Percentiles rank a stretch among this genome's conserved stretches.
Evolutionary conservation across 2,113 vertebrate genomes (phyloP).

Genomic region (Scartelaos histophorus): DNA sequence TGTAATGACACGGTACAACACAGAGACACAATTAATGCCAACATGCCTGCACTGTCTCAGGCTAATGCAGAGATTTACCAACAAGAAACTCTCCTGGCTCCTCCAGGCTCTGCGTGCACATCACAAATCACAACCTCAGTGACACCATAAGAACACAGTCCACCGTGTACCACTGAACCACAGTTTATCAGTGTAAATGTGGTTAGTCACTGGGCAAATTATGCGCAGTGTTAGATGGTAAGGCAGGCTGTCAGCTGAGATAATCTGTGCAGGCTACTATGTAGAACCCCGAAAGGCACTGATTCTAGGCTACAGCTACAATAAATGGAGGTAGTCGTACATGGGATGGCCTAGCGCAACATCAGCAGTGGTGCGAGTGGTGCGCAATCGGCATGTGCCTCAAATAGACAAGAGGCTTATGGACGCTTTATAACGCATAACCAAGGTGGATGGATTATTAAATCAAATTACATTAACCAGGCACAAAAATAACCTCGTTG

Average conservation of each 20-base stretch:
- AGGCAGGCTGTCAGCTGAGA: not conserved
- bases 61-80: not conserved
- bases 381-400: slow-evolving; percentile 8
- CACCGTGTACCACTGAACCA: not conserved
- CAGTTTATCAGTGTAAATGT: slow-evolving; percentile 9
- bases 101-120: not conserved
- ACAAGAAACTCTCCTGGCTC: not conserved
- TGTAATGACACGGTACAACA: not conserved
- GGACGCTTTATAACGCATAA: not conserved
- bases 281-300: not conserved
- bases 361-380: not conserved
- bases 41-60: not conserved
- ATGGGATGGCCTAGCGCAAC: slow-evolving; percentile 1
- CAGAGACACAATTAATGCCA: not conserved
- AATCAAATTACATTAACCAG: not conserved
- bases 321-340: not conserved
- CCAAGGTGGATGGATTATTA: not conserved
- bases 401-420: not conserved
- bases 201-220: not conserved
- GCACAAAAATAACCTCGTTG: slow-evolving; percentile 28
- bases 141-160: not conserved
- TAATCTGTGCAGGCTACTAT: not conserved
- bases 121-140: not conserved
- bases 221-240: not conserved
- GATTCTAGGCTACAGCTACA: not conserved